These are phyloP conservation scores for Octonoba sinensis DNA, from an alignment of 2,888 invertebrate species.

Conservation along the genomic window DNA sequence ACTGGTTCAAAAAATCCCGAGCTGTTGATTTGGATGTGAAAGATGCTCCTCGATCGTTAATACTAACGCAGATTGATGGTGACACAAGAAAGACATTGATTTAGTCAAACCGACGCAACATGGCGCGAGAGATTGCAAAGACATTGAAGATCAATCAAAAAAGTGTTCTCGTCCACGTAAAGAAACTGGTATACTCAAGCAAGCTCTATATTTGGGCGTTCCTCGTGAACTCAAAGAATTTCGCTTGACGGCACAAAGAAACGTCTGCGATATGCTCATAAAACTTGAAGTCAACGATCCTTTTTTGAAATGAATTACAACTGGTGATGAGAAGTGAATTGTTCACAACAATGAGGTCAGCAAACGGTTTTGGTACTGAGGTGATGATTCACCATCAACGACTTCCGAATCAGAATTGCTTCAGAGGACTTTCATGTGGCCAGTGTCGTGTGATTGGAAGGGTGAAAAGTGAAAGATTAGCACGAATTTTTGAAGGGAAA, in stretches of 20 bases:
- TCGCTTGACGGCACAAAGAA: not conserved
- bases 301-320: not conserved
- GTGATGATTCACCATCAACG: not conserved
- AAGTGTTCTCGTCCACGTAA: not conserved
- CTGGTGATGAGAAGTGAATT: no score
- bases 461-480: no score
- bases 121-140: not conserved
- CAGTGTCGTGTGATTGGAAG: no score
- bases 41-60: not conserved
- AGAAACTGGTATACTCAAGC: not conserved
- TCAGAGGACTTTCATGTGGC: no score
- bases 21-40: no score
- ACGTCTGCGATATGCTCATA: not conserved
- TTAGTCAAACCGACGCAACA: not conserved
- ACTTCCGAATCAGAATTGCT: no score
- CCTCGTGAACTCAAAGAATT: no score
- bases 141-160: not conserved
- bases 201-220: no score
- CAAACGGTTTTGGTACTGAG: not conserved
- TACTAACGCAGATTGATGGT: not conserved
- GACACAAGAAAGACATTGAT: no score
- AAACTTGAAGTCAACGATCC: not conserved
- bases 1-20: no score
- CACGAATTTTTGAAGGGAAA: no score
- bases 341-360: not conserved